phyloP scores from a whole-genome alignment of 2,888 invertebrate species.

The Standfussiana lucernea region DNA sequence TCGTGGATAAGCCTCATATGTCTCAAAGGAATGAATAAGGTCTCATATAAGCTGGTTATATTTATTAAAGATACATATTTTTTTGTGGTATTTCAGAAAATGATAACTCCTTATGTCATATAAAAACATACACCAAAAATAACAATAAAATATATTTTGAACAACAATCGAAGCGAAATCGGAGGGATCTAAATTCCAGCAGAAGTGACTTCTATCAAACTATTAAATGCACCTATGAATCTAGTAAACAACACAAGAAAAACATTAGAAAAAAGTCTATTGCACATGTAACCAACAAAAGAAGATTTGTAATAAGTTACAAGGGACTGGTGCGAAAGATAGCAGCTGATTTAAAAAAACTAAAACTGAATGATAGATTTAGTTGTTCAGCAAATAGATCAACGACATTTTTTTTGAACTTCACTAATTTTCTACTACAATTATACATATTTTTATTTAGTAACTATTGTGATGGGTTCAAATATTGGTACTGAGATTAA shows the following conservation, averaged over 20 bases:
- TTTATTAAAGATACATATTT: constrained; percentile 10
- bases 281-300: constrained; percentile 1
- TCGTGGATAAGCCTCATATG: constrained; percentile 65
- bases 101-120: constrained; percentile 25
- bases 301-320: constrained; percentile 34
- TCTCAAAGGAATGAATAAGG: constrained; percentile 48
- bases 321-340: constrained; percentile 48
- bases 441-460: constrained; percentile 5
- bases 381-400: constrained; percentile 39
- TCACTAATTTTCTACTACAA: constrained; percentile 10
- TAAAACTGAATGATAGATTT: constrained; percentile 42
- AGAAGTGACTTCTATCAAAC: constrained; percentile 8
- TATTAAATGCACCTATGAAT: constrained; percentile 5
- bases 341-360: constrained; percentile 33
- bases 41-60: constrained; percentile 13
- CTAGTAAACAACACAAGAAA: constrained; percentile 23
- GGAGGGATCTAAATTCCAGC: constrained; percentile 22
- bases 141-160: constrained; percentile 12
- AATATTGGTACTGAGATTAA: constrained; percentile 19
- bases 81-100: constrained; percentile 52
- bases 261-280: constrained; percentile 22
- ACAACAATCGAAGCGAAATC: constrained; percentile 27
- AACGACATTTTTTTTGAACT: constrained; percentile 3
- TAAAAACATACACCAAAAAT: constrained; percentile 7
- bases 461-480: constrained; percentile 15